Conservation (phyloP, 2,113 vertebrate species). For the Cyanoliseus patagonus region DNA sequence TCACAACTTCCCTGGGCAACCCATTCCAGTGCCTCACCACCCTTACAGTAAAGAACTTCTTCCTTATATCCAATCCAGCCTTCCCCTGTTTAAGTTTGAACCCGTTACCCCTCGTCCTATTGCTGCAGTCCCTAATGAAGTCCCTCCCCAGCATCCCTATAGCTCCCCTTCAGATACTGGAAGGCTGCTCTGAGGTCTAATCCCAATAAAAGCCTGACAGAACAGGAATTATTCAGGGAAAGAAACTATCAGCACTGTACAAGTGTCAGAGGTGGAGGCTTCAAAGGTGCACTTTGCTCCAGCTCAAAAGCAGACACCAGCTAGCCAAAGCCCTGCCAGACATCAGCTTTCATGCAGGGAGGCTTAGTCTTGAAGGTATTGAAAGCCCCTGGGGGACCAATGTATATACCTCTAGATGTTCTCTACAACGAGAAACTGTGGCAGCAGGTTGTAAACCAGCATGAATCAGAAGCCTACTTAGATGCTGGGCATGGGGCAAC, state of each 20-base stretch:
- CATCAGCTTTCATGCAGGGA: fast-evolving
- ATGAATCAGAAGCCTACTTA: fast-evolving
- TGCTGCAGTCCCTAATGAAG: too few relatives aligned
- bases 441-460: fast-evolving
- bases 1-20: too few relatives aligned
- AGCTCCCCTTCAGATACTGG: too few relatives aligned
- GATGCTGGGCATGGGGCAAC: not conserved
- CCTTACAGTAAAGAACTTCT: too few relatives aligned
- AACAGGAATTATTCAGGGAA: fast-evolving
- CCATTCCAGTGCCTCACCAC: too few relatives aligned
- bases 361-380: not conserved
- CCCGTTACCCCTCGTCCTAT: too few relatives aligned
- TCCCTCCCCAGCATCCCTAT: too few relatives aligned
- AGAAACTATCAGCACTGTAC: fast-evolving
- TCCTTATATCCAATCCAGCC: too few relatives aligned
- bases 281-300: fast-evolving
- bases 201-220: not conserved
- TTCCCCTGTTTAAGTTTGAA: too few relatives aligned
- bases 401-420: fast-evolving
- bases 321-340: not conserved
- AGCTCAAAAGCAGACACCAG: not conserved
- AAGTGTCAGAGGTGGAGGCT: fast-evolving
- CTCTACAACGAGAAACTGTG: fast-evolving
- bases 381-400: fast-evolving
- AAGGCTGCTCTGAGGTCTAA: too few relatives aligned